phyloP scores from a whole-genome alignment of 1,140 invertebrate species.

The Drosophila parabipectinata region DNA sequence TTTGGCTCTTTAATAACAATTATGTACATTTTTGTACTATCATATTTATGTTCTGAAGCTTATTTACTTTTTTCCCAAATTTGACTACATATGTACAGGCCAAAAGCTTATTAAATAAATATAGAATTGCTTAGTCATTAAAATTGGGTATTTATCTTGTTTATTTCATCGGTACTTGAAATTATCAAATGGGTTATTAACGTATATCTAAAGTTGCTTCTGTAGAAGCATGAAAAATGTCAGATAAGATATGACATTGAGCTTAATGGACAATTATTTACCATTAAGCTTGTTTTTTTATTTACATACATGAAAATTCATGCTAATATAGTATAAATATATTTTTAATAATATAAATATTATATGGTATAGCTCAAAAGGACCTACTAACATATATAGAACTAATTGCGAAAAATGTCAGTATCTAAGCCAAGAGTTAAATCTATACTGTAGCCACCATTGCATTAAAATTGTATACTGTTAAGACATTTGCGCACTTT shows the following conservation, averaged over 20 bases:
- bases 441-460: background rate
- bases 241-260: background rate
- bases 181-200: background rate
- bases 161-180: slow-evolving; percentile 4
- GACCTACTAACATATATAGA: too few species aligned
- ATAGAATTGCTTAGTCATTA: background rate
- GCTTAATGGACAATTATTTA: background rate
- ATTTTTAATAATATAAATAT: too few species aligned
- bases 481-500: slow-evolving; percentile 2
- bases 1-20: too few species aligned
- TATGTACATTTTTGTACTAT: too few species aligned
- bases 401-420: background rate
- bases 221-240: background rate
- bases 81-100: too few species aligned
- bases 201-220: background rate
- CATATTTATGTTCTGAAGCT: too few species aligned
- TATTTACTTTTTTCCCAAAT: too few species aligned
- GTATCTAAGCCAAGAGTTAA: background rate
- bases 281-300: background rate
- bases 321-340: too few species aligned
- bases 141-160: background rate
- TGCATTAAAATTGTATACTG: background rate
- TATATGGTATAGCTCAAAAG: too few species aligned
- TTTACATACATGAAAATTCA: background rate
- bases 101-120: too few species aligned